Base-by-base conservation (phyloP, 1,140 invertebrate genomes). In the Nasonia giraulti region DNA sequence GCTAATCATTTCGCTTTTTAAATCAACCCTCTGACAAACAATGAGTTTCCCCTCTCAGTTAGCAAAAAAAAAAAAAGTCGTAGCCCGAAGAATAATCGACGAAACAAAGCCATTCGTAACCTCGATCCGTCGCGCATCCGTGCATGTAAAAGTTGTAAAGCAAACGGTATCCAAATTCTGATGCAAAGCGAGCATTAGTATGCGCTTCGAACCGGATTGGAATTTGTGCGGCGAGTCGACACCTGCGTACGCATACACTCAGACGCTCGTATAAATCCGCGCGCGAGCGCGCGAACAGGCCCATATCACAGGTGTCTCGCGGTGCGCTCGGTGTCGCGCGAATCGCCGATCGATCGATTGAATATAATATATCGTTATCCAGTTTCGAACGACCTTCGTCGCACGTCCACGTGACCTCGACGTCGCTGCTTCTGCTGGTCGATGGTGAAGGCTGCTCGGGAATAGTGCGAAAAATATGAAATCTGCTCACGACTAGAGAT, bases 161-260 rank as follows among this genome's bases (percentile, higher is more conserved):
- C 74, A 66, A 84, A 85, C 83, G 87, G 83, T 85, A 86, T 80
- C 87, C 77, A 86, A 87, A 87, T 86, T 86, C 81, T 78, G 82
- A 86, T 86, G 85, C 87, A 86, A 76, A 87, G 33, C 73, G 17
- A 83, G 33, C 74, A 86, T 87, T 85, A 77, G 83, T 86, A 86
- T 87, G 83, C 87, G 27, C 8, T 76, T 79, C 76, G 62, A 85
- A 79, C 83, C 71, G 76, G 81, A 85, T 84, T 86, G 77, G 69
- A 85, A 81, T 85, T 83, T 74, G 62, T 77, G 27, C 27, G 78
- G 68, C 75, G 47, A 83, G 83, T 78, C 74, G 27, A 68, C 40
- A 69, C n/a, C 66, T 69, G 31, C 20, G 37, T 47, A 66, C 40
- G 33, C 20, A 82, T n/a, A 76, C 62, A 20, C 23, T 23, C 66